Percentiles rank a stretch among this genome's conserved stretches.
Evolutionary conservation across 2,888 invertebrate genomes (phyloP).

Genomic region (Agapostemon virescens): DNA sequence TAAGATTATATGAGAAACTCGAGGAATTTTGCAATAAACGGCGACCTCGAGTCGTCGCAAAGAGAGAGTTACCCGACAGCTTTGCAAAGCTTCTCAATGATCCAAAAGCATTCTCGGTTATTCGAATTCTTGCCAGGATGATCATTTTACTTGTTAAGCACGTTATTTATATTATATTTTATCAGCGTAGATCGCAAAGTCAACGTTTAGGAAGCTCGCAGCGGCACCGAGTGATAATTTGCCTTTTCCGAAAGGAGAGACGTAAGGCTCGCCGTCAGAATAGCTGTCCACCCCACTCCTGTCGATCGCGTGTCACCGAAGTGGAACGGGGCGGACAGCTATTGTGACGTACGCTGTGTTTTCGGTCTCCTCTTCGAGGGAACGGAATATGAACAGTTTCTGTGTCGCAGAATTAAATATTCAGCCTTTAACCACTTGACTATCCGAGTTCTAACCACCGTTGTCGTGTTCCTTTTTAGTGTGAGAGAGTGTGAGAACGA

Average conservation of each 20-base stretch:
- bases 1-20: background rate
- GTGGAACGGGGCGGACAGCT: background rate
- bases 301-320: background rate
- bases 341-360: background rate
- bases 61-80: background rate
- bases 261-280: background rate
- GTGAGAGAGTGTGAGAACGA: background rate
- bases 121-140: background rate
- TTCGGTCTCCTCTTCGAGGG: background rate
- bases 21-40: background rate
- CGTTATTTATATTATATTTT: conserved; percentile 12
- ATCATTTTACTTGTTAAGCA: conserved; percentile 12
- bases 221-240: conserved; percentile 8
- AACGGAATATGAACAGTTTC: conserved; percentile 12
- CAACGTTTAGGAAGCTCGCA: conserved; percentile 25
- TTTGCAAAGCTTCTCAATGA: conserved; percentile 13
- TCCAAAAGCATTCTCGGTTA: background rate
- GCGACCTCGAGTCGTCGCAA: background rate
- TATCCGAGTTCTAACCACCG: conserved; percentile 30
- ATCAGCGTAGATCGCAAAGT: conserved; percentile 18
- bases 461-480: conserved; percentile 22
- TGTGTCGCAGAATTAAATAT: conserved; percentile 29
- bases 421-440: conserved; percentile 27
- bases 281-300: background rate
- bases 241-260: conserved; percentile 1